These are phyloP conservation scores for Chiroxiphia lanceolata DNA, from an alignment of 2,797 vertebrate species.

Conservation along the genomic window DNA sequence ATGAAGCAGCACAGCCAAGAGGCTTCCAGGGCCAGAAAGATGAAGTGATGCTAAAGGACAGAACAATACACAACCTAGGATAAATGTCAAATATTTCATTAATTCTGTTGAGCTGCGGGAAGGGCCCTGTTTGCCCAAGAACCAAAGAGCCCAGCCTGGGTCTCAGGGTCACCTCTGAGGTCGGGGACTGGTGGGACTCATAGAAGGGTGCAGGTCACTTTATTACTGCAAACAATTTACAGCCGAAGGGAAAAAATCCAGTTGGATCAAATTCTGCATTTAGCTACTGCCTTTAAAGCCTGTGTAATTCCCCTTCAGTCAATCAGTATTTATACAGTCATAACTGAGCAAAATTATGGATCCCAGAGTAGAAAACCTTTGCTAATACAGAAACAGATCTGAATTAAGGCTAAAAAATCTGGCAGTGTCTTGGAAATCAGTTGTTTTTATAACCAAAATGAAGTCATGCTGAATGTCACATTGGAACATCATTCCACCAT, in stretches of 20 bases:
- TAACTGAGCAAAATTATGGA: slow-evolving; percentile 10
- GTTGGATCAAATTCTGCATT: slow-evolving; percentile 11
- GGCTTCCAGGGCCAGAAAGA: neutral
- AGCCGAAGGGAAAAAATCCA: neutral
- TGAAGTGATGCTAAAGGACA: neutral
- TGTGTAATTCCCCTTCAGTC: neutral
- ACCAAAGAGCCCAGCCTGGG: neutral
- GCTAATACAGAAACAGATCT: neutral
- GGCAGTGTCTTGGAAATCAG: neutral
- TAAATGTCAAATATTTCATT: neutral
- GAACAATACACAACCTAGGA: neutral
- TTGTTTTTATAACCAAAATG: slow-evolving; percentile 29
- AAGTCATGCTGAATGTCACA: slow-evolving; percentile 13
- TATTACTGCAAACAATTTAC: neutral
- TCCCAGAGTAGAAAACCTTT: neutral
- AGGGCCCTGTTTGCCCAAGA: neutral
- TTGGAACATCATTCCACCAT: neutral
- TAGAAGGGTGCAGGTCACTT: neutral
- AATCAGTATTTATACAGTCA: slow-evolving; percentile 14
- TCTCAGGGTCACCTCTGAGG: neutral
- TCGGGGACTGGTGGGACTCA: neutral
- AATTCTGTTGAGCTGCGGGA: neutral
- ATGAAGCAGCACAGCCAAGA: neutral
- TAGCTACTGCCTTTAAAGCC: neutral
- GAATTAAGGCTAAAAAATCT: slow-evolving; percentile 2